Base-by-base conservation (phyloP, 2,797 vertebrate genomes). In the Dicrostonyx torquatus region DNA sequence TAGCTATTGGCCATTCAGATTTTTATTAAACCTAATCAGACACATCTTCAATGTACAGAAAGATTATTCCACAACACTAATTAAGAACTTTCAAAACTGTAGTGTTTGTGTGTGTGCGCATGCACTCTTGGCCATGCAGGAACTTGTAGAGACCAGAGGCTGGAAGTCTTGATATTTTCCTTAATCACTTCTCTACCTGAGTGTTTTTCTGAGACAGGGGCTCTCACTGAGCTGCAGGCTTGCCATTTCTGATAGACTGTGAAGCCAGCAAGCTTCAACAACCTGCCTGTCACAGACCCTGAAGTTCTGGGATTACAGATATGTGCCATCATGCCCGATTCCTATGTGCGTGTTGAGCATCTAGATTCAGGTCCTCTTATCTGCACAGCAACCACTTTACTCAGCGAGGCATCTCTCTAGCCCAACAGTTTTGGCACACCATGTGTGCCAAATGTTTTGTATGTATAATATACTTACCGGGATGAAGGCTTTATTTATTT, bases 41-140 rank as follows among this genome's bases (percentile, higher is more conserved):
- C n/a, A 40, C 18, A 72, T 40, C n/a, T 72, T 37, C 68, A 40
- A 18, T 37, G n/a, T 40, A 37, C 17, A 70, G 37, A 70, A 70
- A 37, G 8, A 37, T 70, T 37, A 37, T 70, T 37, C 20, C n/a
- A 37, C n/a, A 72, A 72, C 9, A 72, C n/a, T 72, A 89, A 88
- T 93, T 86, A 88, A 92, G 26, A 88, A 90, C 15, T 83, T 94
- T 68, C 94, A 95, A 84, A 3, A 75, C 22, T 72, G 6, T 55
- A 93, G 45, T 3, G 22, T 26, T 3, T 26, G 53, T 58, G 34
- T 8, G 50, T 11, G 31, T 50, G 9, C 37, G n/a, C n/a, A 7
- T 77, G 48, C 14, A n/a, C n/a, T 31, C n/a, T 72, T 31, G 14
- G 8, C n/a, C n/a, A 26, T 29, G 24, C 2, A 43, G 14, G 84